A percentile compares a stretch with the other conserved stretches of the same genome.
These are phyloP conservation scores for Graphium colonna DNA, from an alignment of 2,888 invertebrate genomes.

Conservation along the genomic window DNA sequence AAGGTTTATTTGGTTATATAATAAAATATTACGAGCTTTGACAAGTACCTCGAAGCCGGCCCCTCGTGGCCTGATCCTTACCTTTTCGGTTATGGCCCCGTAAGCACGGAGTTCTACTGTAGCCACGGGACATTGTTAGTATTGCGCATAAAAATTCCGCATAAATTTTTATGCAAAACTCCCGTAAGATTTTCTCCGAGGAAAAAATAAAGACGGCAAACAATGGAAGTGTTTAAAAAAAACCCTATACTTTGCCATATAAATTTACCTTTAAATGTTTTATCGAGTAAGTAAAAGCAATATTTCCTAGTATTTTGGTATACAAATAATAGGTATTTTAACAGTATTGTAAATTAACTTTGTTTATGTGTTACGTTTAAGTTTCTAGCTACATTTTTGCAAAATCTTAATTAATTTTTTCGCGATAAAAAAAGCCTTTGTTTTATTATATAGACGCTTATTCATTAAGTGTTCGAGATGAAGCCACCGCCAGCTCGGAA, in stretches of 20 bases:
- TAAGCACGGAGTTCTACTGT: conserved; percentile 42
- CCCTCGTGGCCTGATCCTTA: conserved; percentile 56
- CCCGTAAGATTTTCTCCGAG: not conserved
- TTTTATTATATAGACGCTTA: no score
- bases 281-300: no score
- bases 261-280: no score
- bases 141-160: conserved; percentile 8
- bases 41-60: conserved; percentile 67
- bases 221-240: not conserved
- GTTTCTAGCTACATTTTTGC: no score
- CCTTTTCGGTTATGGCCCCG: conserved; percentile 59
- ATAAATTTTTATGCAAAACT: not conserved
- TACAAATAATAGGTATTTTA: no score
- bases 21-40: conserved; percentile 78
- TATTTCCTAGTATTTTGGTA: no score
- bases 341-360: no score
- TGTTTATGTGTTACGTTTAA: no score
- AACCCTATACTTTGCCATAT: not conserved
- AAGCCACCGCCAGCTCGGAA: no score
- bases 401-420: no score
- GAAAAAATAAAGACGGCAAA: not conserved
- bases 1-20: conserved; percentile 75
- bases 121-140: conserved; percentile 25
- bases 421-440: no score
- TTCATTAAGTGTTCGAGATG: no score